Percentiles rank a stretch among this genome's conserved stretches.
phyloP scores from a whole-genome alignment of 2,797 vertebrate genomes.

The Ptychadena robeensis region DNA sequence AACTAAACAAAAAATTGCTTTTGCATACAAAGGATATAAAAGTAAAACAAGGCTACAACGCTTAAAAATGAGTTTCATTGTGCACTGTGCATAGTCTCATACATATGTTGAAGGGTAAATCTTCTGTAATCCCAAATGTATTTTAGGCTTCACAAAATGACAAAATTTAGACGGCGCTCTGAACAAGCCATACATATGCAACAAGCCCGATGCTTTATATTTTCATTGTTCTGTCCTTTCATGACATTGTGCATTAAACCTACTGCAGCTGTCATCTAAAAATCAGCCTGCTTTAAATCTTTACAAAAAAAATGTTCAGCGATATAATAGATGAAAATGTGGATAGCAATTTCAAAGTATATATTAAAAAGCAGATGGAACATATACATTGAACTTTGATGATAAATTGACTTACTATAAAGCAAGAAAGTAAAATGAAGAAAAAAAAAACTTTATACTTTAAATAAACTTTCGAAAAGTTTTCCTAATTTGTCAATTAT shows the following conservation, averaged over 20 bases:
- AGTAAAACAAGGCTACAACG: constrained; percentile 45
- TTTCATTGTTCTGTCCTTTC: constrained; percentile 70
- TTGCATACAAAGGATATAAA: constrained; percentile 23
- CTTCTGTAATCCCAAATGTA: constrained; percentile 68
- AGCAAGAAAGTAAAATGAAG: not conserved
- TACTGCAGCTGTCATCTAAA: constrained; percentile 67
- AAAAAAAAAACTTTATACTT: not conserved
- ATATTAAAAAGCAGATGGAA: constrained; percentile 51
- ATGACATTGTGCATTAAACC: constrained; percentile 70
- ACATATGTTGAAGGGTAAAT: constrained; percentile 70
- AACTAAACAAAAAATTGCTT: constrained; percentile 13
- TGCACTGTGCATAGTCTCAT: constrained; percentile 63
- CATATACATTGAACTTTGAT: constrained; percentile 54
- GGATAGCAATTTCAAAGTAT: constrained; percentile 63
- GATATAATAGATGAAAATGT: constrained; percentile 59
- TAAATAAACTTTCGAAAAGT: constrained; percentile 9
- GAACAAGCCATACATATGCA: constrained; percentile 72
- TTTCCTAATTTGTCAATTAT: constrained; percentile 33
- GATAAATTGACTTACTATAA: not conserved
- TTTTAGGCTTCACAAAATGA: constrained; percentile 68
- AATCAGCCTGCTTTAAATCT: constrained; percentile 68
- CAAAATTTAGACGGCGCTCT: constrained; percentile 69
- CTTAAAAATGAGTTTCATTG: constrained; percentile 63
- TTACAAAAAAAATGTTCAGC: constrained; percentile 63
- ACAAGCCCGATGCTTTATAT: constrained; percentile 67